These are phyloP conservation scores for Pristis pectinata DNA, from an alignment of 2,797 vertebrate species.

Conservation along the genomic window DNA sequence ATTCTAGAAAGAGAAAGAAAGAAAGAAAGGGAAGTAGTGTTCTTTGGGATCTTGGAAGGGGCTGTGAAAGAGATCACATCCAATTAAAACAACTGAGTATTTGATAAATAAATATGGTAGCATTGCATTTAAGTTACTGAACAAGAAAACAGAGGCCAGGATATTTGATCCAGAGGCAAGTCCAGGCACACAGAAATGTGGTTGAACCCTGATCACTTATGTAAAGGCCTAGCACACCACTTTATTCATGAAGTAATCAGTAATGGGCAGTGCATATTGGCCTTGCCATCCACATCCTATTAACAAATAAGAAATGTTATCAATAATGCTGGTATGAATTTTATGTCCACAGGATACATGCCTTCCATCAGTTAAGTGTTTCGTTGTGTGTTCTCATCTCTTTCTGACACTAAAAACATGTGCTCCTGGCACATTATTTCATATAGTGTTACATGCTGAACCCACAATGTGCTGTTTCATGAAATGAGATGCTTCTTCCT, in stretches of 20 bases:
- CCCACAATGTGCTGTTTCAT: not conserved
- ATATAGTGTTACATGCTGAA: not conserved
- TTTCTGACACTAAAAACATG: not conserved
- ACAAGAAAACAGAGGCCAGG: no score
- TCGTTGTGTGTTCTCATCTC: not conserved
- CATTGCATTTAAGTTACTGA: no score
- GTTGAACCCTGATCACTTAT: no score
- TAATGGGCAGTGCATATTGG: no score
- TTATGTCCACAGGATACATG: constrained; percentile 64
- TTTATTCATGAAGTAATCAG: no score
- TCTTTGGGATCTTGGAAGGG: not conserved
- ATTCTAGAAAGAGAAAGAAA: not conserved
- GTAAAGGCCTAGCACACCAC: no score
- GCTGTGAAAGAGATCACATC: not conserved
- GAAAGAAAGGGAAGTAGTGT: not conserved
- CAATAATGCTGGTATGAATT: constrained; percentile 76
- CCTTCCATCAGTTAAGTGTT: not conserved
- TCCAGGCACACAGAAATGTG: no score
- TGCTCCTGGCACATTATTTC: not conserved
- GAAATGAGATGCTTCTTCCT: not conserved
- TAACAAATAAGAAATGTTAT: constrained; percentile 73
- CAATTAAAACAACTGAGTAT: no score
- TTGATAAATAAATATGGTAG: no score
- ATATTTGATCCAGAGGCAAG: no score
- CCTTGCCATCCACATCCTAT: constrained; percentile 46